Conservation (phyloP, 2,888 invertebrate genomes). For the Darwinula stevensoni region DNA sequence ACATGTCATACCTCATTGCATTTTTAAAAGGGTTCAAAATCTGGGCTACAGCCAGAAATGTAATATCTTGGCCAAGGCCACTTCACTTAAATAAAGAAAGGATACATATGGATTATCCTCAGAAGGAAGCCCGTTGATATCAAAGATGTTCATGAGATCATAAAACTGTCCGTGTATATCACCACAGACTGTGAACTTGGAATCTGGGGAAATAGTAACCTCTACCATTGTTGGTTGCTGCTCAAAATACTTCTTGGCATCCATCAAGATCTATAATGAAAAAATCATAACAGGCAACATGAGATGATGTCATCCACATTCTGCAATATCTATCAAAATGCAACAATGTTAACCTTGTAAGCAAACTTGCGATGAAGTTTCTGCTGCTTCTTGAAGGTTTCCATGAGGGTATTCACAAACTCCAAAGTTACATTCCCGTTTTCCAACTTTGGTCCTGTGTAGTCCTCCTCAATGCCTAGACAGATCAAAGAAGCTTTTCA, state of each 20-base stretch:
- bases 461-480: slow-evolving; percentile 74
- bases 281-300: slow-evolving; percentile 7
- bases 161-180: slow-evolving; percentile 98
- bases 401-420: slow-evolving; percentile 68
- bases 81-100: too few species aligned
- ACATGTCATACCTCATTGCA: too few species aligned
- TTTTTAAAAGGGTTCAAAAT: too few species aligned
- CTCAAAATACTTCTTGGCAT: slow-evolving; percentile 54
- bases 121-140: slow-evolving; percentile 83
- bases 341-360: slow-evolving; percentile 36
- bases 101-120: slow-evolving; percentile 72
- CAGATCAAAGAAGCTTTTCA: not conserved
- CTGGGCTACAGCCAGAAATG: too few species aligned
- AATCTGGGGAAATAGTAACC: slow-evolving; percentile 49
- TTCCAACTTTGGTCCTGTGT: slow-evolving; percentile 62
- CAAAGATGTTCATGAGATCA: slow-evolving; percentile 89
- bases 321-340: not conserved
- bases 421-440: slow-evolving; percentile 52
- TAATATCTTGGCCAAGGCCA: too few species aligned
- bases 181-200: slow-evolving; percentile 91
- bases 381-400: slow-evolving; percentile 63
- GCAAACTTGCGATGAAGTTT: slow-evolving; percentile 89
- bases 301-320: too few species aligned
- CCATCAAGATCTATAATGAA: slow-evolving; percentile 65
- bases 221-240: slow-evolving; percentile 64